Evolutionary conservation across 1,140 invertebrate genomes (phyloP), one percentile per base, ranked within the genome.

Genomic region (Conus betulinus): DNA sequence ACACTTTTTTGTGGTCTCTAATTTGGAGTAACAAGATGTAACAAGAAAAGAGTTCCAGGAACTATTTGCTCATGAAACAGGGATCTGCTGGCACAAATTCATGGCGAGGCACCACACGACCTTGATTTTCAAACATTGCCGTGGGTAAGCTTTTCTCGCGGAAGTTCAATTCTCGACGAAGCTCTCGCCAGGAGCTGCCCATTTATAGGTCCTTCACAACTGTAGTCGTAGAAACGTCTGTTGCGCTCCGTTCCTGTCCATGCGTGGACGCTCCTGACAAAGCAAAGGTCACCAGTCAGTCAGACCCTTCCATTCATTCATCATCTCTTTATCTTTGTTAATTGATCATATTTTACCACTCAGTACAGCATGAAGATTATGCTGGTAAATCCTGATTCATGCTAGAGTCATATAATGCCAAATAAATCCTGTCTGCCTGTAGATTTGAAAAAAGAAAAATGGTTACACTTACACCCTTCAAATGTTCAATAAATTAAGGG

Each of bases 181-280:
- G 86, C 23, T 51, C 60, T 60, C 82, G 79, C 90, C 89, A 90
- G 23, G 89, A 78, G 15, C 25, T 4, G 57, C 53, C 53, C 90
- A 71, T 91, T 85, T 20, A 93, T 55, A 27, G 93, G 93, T 60
- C 93, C 93, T 83, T 92, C 89, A 63, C 93, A 90, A 90, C 93
- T 94, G 87, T 92, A 92, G 84, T 94, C 93, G 88, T 92, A 94
- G 71, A 90, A 89, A 55, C 90, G 91, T 60, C 89, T 81, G 78
- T 93, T 92, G 81, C 92, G 88, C 79, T 90, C 86, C 87, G 83
- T 83, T 83, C 93, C 93, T 88, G 90, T 91, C 91, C 91, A 91
- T 84, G 90, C 88, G 91, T 91, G 90, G 52, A 84, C 87, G 81
- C 89, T 90, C 91, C 92, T 93, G 89, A 88, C 83, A 87, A 63